A percentile compares a stretch with the other conserved stretches of the same genome.
These are phyloP conservation scores for Frankliniella intonsa DNA, from an alignment of 2,888 invertebrate genomes.

Conservation along the genomic window DNA sequence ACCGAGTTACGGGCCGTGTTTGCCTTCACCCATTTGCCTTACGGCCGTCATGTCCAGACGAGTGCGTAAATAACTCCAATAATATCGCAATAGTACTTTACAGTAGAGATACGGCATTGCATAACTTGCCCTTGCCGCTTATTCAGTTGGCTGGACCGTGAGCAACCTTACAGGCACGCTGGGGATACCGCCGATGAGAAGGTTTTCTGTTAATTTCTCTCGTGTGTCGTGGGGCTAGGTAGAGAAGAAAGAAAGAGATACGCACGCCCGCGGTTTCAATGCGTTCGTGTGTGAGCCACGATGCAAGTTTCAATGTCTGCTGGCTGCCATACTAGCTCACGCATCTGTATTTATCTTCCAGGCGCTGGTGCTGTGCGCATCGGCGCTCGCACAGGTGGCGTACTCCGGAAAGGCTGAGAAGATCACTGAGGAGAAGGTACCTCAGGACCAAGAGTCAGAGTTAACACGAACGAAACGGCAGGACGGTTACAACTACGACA, in stretches of 20 bases:
- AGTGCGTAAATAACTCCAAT: too few relatives aligned
- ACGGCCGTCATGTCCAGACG: too few relatives aligned
- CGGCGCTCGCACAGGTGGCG: background rate
- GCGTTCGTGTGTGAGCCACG: background rate
- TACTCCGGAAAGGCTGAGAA: background rate
- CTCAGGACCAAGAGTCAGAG: too few relatives aligned
- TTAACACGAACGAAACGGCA: background rate
- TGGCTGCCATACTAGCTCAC: background rate
- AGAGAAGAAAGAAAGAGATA: background rate
- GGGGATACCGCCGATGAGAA: too few relatives aligned
- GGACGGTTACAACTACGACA: constrained; percentile 11
- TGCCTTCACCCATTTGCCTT: too few relatives aligned
- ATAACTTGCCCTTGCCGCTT: too few relatives aligned
- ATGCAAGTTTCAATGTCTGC: background rate
- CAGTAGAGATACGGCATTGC: too few relatives aligned
- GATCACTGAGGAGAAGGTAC: background rate
- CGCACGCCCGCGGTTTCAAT: background rate
- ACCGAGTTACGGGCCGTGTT: too few relatives aligned
- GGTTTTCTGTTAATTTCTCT: too few relatives aligned
- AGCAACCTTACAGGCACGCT: too few relatives aligned
- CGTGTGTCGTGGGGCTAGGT: background rate
- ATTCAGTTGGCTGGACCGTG: too few relatives aligned
- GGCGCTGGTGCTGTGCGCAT: background rate
- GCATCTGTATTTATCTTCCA: background rate
- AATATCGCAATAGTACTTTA: too few relatives aligned